Conservation (phyloP, 2,797 vertebrate genomes). For the Hyperoplus immaculatus region DNA sequence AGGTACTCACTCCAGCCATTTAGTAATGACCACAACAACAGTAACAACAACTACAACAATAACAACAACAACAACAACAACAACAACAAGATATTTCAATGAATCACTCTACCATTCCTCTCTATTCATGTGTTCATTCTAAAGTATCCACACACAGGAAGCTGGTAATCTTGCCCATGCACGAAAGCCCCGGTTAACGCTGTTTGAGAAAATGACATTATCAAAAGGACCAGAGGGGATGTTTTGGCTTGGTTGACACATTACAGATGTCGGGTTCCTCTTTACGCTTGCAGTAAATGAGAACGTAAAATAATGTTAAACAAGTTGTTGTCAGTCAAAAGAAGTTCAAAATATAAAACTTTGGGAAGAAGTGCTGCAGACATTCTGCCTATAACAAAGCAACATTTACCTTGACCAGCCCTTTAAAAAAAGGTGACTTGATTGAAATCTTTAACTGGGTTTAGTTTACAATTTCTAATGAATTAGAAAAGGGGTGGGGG, state of each 20-base stretch:
- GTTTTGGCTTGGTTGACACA: constrained; percentile 13
- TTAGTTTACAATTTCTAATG: neutral
- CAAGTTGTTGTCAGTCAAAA: neutral
- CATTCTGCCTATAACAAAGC: neutral
- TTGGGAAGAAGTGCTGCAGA: too few relatives aligned
- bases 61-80: neutral
- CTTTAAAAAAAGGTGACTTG: neutral
- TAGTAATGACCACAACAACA: too few relatives aligned
- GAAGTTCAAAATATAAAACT: neutral
- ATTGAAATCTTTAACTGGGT: neutral
- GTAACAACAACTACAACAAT: too few relatives aligned
- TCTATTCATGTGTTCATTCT: constrained; percentile 32
- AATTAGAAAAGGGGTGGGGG: neutral
- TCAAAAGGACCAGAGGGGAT: constrained; percentile 22
- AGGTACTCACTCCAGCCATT: constrained; percentile 54
- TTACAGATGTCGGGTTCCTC: constrained; percentile 2
- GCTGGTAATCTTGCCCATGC: constrained; percentile 41
- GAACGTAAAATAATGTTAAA: neutral
- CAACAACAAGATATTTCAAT: constrained; percentile 10
- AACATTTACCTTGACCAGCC: neutral
- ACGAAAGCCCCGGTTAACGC: constrained; percentile 33
- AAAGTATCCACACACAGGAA: constrained; percentile 42
- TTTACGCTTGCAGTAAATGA: neutral
- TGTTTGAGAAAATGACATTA: constrained; percentile 35
- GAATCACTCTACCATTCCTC: constrained; percentile 49